Conservation (phyloP, 2,888 invertebrate genomes). For the Stramonita haemastoma region DNA sequence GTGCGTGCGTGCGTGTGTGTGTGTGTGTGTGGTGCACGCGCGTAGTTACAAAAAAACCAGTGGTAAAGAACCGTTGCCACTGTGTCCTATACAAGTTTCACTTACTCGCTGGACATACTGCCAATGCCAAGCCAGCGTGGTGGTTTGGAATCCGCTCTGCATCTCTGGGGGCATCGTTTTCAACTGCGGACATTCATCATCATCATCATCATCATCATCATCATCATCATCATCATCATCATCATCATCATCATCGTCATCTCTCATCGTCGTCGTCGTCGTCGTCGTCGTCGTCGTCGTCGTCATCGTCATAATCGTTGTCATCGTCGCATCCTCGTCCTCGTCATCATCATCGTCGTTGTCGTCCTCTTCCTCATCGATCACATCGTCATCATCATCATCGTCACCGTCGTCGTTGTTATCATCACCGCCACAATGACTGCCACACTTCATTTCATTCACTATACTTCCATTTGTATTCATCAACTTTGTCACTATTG, state of each 20-base stretch:
- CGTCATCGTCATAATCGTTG: background rate
- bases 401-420: background rate
- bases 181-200: slow-evolving; percentile 50
- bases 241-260: background rate
- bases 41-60: too few species aligned
- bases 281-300: background rate
- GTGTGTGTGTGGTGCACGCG: too few species aligned
- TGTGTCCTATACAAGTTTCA: background rate
- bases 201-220: background rate
- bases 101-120: slow-evolving; percentile 61
- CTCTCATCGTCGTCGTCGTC: background rate
- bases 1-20: too few species aligned
- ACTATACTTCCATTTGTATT: background rate
- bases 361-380: background rate
- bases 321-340: background rate
- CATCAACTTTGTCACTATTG: background rate
- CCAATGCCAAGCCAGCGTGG: slow-evolving; percentile 58
- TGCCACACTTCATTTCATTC: background rate
- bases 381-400: background rate
- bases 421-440: background rate
- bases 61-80: too few species aligned
- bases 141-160: slow-evolving; percentile 62
- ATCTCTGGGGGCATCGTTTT: slow-evolving; percentile 59
- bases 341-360: background rate
- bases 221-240: background rate